Base-by-base conservation (phyloP, 2,888 invertebrate genomes). In the Rhamphomyia laevipes region DNA sequence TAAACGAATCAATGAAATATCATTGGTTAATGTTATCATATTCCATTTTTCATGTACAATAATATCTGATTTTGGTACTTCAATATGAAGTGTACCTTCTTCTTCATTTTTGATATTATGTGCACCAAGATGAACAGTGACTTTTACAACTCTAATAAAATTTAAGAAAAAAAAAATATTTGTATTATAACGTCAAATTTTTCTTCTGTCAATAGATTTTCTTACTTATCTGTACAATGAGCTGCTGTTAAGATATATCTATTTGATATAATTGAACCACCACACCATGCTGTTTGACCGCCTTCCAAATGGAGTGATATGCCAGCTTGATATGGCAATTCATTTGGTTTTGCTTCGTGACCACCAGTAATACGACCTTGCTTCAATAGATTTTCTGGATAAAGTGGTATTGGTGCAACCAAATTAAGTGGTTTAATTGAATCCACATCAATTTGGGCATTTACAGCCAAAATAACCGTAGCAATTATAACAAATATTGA, bases 241-340 rank as follows among this genome's bases (percentile, higher is more conserved):
- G 66, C 68, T 11, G 68, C 67, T 3, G 67, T 65, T 4, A 68
- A n/a, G n/a, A 68, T 44, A 58, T 58, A 61, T 13, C 58, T 60
- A 10, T 60, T 17, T 3, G 64, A 63, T 46, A 68, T 61, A 43
- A 68, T 17, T 45, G 61, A 59, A 42, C 66, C 68, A 27, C 68
- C 68, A 44, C 68, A 68, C 63, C 63, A 67, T 30, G 58, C 60
- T 16, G 55, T 55, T 18, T 55, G 56, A 2, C 57, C 57, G 2
- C 55, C 52, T 0, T 17, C 0, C 2, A 60, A 18, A 38, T 57
- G 50, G 4, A 67, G 51, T 48, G 57, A 2, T 6, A 68, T 53
- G 21, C 67, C 68, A 30, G 50, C 63, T 53, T 66, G 66, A 51
- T 66, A 61, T 35, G 65, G 63, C 47, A 64, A 64, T 45, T 67